phyloP scores from a whole-genome alignment of 2,113 vertebrate species.

The Okapia johnstoni region DNA sequence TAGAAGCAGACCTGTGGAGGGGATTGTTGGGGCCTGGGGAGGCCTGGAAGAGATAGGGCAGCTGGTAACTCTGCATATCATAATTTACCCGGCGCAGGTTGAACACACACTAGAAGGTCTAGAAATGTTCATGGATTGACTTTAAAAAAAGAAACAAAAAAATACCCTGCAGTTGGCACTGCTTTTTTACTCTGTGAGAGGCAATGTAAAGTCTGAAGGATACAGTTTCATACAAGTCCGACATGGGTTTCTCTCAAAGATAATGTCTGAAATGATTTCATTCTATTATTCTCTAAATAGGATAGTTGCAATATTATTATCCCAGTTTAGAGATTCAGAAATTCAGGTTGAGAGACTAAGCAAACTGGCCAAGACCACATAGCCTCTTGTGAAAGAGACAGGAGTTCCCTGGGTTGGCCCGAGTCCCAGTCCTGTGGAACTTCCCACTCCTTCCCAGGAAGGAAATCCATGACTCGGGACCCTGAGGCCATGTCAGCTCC shows the following conservation, averaged over 20 bases:
- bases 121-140: not conserved
- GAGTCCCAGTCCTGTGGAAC: not conserved
- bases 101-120: not conserved
- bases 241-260: not conserved
- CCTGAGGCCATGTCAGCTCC: fast-evolving
- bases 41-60: not conserved
- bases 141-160: not conserved
- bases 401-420: not conserved
- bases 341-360: not conserved
- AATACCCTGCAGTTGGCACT: not conserved
- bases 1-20: not conserved
- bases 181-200: not conserved
- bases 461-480: not conserved
- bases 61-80: not conserved
- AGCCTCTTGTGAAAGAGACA: not conserved
- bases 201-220: not conserved
- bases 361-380: not conserved
- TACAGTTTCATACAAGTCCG: not conserved
- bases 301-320: not conserved
- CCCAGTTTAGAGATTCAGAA: not conserved
- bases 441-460: not conserved
- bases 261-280: not conserved
- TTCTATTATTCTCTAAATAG: not conserved
- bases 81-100: not conserved
- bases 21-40: not conserved